Base-by-base conservation (phyloP, 2,797 vertebrate species). In the Neosilurus hyrtlii region DNA sequence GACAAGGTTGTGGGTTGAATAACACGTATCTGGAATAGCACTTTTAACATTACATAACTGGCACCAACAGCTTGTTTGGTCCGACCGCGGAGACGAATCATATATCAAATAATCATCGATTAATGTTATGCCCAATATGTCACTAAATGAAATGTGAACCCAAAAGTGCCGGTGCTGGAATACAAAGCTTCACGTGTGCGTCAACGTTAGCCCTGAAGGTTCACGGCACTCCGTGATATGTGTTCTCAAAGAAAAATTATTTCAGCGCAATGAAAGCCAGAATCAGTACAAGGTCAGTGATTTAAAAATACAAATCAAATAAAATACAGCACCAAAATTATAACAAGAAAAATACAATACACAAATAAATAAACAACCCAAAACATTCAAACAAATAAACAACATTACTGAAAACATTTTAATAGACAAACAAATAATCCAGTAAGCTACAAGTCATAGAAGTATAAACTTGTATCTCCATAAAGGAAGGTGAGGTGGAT, bases 1-100 rank as follows among this genome's bases (percentile, higher is more conserved):
- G 67, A 57, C 59, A 51, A 79, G 75, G 68, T 83, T 78, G 82
- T 66, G 71, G 82, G 82, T 57, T 79, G 82, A 84, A 80, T 80
- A 80, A 74, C 78, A 51, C 70, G 26, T 35, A 80, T 26, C 61
- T 67, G 52, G 10, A 74, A 80, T 35, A 72, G 52, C 83, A 80
- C 83, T 62, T 80, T 80, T 67, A 75, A 56, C 62, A 52, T 80
- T 84, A 59, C 52, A n/a, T 61, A 78, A 80, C 61, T 22, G 61
- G 4, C 37, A 54, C 12, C 35, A 26, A 75, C 68, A 63, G 68
- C 51, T 57, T 2, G 61, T 22, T 26, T 12, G 51, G 11, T 20
- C 30, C 67, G 76, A 80, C 77, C 82, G 65, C 67, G 49, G 43
- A 61, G 67, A 78, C 20, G 43, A 51, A 71, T n/a, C 75, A 4